These are phyloP conservation scores for Tupiocoris notatus DNA, from an alignment of 2,888 invertebrate genomes.

Conservation along the genomic window DNA sequence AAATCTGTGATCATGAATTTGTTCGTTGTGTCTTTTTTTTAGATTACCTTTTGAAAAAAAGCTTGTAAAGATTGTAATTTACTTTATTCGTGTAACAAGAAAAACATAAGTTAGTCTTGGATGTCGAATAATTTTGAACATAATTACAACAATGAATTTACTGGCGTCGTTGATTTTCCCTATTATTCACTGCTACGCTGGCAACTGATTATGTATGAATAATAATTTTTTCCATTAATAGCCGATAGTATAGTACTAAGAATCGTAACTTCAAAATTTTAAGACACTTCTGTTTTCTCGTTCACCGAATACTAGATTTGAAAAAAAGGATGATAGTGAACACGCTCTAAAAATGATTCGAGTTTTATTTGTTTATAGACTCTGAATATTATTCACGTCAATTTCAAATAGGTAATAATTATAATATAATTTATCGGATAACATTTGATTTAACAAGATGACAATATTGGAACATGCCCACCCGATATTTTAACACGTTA, in stretches of 20 bases:
- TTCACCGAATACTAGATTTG: too few species aligned
- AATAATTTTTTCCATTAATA: too few species aligned
- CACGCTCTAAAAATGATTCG: too few species aligned
- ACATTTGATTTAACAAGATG: constrained; percentile 30
- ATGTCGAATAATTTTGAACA: constrained; percentile 15
- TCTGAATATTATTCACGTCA: constrained; percentile 31
- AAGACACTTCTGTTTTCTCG: too few species aligned
- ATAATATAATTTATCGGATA: constrained; percentile 22
- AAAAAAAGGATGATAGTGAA: too few species aligned
- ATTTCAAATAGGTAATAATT: constrained; percentile 9
- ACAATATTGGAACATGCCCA: too few species aligned
- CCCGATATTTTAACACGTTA: too few species aligned
- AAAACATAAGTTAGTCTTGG: constrained; percentile 24
- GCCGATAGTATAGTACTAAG: too few species aligned
- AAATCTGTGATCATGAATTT: constrained; percentile 29
- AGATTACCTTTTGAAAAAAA: background rate
- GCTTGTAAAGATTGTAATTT: constrained; percentile 3
- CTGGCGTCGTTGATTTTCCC: too few species aligned
- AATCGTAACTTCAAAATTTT: too few species aligned
- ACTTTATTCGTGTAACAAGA: constrained; percentile 1
- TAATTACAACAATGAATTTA: constrained; percentile 25
- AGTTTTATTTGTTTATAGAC: constrained; percentile 29
- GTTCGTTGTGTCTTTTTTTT: constrained; percentile 2
- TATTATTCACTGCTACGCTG: too few species aligned
- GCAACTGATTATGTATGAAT: too few species aligned